Conservation (phyloP, 2,113 vertebrate genomes). For the Lepus europaeus region DNA sequence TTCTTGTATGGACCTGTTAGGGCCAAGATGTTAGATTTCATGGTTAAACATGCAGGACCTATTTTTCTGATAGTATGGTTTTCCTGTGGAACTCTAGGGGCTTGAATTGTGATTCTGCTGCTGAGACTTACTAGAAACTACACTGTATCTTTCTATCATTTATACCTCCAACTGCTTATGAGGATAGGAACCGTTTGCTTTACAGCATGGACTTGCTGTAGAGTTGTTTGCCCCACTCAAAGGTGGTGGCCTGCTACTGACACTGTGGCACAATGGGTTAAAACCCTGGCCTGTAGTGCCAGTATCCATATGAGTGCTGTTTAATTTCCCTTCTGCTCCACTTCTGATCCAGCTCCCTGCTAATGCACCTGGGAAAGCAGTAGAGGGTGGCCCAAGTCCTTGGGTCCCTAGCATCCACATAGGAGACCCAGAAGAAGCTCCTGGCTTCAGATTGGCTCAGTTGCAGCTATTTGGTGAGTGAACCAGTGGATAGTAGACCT, state of each 20-base stretch:
- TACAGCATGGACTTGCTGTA: background rate
- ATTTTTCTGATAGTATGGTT: conserved; percentile 20
- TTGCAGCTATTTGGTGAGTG: too few relatives aligned
- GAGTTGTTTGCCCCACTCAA: conserved; percentile 11
- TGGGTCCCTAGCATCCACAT: too few relatives aligned
- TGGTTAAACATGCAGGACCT: background rate
- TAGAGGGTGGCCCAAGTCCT: too few relatives aligned
- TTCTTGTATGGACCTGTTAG: conserved; percentile 35
- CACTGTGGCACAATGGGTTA: too few relatives aligned
- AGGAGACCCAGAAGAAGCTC: too few relatives aligned
- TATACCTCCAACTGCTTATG: background rate
- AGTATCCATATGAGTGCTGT: too few relatives aligned
- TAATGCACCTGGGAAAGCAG: too few relatives aligned
- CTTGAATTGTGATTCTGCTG: conserved; percentile 20
- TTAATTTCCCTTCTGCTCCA: too few relatives aligned
- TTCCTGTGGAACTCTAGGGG: conserved; percentile 33
- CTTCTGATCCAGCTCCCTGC: too few relatives aligned
- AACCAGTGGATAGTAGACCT: too few relatives aligned
- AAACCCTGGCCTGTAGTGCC: too few relatives aligned
- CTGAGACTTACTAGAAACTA: background rate
- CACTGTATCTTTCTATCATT: background rate
- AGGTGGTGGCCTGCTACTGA: background rate
- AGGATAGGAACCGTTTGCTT: background rate
- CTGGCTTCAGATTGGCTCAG: too few relatives aligned
- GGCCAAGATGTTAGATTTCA: background rate